These are phyloP conservation scores for Prionailurus bengalensis DNA, from an alignment of 2,113 vertebrate species.

Conservation along the genomic window DNA sequence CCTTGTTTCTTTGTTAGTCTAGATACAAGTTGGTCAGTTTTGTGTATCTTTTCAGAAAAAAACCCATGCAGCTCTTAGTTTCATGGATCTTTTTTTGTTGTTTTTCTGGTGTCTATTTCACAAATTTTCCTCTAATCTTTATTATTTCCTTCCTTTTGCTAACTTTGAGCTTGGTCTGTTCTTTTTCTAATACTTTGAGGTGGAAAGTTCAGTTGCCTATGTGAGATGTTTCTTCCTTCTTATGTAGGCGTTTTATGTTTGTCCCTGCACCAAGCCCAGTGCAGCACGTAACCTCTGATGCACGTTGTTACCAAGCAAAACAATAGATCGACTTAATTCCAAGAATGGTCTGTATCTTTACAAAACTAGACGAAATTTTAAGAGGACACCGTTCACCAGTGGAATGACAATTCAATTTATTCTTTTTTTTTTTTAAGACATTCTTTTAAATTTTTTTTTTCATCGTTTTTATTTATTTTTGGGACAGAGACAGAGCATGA, in stretches of 20 bases:
- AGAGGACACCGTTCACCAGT: neutral
- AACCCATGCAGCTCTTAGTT: neutral
- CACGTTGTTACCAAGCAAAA: neutral
- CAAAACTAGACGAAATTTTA: too few relatives aligned
- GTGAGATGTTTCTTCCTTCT: neutral
- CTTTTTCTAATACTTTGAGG: neutral
- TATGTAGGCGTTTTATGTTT: neutral
- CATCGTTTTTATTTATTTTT: too few relatives aligned
- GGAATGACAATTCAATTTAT: neutral
- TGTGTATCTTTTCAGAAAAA: neutral
- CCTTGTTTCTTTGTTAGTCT: too few relatives aligned
- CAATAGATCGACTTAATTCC: neutral
- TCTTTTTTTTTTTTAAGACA: too few relatives aligned
- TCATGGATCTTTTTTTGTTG: neutral
- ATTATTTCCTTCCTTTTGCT: neutral
- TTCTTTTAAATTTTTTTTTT: too few relatives aligned
- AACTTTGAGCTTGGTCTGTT: neutral
- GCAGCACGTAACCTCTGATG: neutral
- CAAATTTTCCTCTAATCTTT: neutral
- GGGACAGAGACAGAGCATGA: too few relatives aligned
- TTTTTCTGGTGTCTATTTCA: neutral
- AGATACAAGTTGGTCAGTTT: neutral
- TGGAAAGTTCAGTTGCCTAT: neutral
- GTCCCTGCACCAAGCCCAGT: neutral
- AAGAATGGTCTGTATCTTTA: neutral